These are phyloP conservation scores for Passer montanus DNA, from an alignment of 2,113 vertebrate species.

Conservation along the genomic window DNA sequence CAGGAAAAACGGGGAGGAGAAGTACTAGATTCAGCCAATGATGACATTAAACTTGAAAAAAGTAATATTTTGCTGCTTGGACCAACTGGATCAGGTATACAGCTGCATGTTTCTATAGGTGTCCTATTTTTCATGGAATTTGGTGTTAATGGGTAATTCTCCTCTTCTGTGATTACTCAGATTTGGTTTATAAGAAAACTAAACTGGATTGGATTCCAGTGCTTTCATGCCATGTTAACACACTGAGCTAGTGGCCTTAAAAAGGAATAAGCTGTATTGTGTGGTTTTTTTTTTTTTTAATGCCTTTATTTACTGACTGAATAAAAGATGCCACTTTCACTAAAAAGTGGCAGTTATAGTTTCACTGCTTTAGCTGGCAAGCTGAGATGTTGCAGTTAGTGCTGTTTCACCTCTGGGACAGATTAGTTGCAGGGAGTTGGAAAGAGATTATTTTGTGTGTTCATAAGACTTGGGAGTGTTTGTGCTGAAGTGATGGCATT, in stretches of 20 bases:
- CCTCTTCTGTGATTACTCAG: neutral
- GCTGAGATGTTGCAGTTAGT: neutral
- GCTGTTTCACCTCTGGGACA: neutral
- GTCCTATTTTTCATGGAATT: neutral
- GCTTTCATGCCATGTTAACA: neutral
- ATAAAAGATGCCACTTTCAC: neutral
- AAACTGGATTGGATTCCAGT: neutral
- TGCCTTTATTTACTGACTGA: neutral
- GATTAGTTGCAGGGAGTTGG: neutral
- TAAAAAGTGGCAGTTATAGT: neutral
- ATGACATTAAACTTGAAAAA: slow-evolving; percentile 98
- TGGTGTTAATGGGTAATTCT: neutral
- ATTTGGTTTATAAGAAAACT: neutral
- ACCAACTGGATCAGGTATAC: slow-evolving; percentile 93
- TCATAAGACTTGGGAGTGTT: neutral
- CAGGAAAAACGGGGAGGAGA: slow-evolving; percentile 94
- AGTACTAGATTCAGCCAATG: slow-evolving; percentile 88
- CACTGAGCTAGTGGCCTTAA: neutral
- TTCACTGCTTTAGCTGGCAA: neutral
- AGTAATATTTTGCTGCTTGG: slow-evolving; percentile 98
- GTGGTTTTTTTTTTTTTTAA: neutral
- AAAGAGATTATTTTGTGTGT: neutral
- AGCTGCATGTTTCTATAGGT: neutral
- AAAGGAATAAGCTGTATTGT: neutral
- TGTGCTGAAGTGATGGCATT: neutral